Conservation (phyloP, 2,797 vertebrate species). For the Gymnothorax reevesii region DNA sequence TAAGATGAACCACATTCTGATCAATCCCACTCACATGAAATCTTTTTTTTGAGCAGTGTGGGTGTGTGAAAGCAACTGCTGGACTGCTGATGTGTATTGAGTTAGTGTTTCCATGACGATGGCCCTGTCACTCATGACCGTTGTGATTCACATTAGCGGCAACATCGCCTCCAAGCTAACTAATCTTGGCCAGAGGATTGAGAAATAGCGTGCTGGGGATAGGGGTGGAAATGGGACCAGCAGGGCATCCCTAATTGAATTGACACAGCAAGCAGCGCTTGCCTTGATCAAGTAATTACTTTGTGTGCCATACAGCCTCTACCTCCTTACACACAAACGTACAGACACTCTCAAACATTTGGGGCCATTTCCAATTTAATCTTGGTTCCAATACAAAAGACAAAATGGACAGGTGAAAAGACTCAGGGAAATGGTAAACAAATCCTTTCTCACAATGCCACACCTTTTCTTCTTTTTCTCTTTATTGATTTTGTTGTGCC, state of each 20-base stretch:
- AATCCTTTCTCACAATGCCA: conserved; percentile 37
- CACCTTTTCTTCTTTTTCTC: neutral
- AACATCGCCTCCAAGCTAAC: neutral
- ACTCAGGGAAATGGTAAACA: conserved; percentile 37
- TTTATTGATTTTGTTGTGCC: neutral
- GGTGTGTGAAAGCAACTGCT: neutral
- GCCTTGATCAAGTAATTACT: conserved; percentile 40
- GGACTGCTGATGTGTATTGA: neutral
- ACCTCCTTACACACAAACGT: neutral
- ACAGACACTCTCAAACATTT: conserved; percentile 8
- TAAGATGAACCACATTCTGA: neutral
- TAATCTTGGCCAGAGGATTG: neutral
- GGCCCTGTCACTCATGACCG: neutral
- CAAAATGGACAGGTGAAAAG: conserved; percentile 2
- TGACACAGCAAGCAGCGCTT: conserved; percentile 36
- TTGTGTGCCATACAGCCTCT: conserved; percentile 26
- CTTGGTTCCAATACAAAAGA: conserved; percentile 29
- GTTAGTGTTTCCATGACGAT: conserved; percentile 13
- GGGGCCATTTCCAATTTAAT: conserved; percentile 30
- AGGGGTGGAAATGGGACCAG: conserved; percentile 20
- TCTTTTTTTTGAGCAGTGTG: neutral
- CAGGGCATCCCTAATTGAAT: conserved; percentile 44
- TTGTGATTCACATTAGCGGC: neutral
- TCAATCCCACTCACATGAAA: neutral
- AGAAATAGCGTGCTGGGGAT: conserved; percentile 28